Evolutionary conservation across 2,888 invertebrate species (phyloP).

Genomic region (Agyllia agylla): DNA sequence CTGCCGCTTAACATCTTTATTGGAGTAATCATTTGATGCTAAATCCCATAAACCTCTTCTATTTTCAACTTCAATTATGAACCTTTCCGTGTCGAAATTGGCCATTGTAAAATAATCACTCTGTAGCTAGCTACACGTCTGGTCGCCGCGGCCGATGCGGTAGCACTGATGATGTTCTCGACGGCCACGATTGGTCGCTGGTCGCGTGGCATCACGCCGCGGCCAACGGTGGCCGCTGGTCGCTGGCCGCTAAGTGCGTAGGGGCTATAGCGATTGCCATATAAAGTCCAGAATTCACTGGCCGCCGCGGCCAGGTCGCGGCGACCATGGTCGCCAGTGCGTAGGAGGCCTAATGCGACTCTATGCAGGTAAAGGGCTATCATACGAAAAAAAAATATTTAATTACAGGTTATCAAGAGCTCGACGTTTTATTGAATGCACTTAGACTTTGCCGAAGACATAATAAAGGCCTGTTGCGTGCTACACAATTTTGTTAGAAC

Average conservation of each 20-base stretch:
- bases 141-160: conserved; percentile 3
- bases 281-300: conserved; percentile 3
- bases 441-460: conserved; percentile 20
- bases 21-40: conserved; percentile 3
- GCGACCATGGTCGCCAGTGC: conserved; percentile 3
- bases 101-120: conserved; percentile 3
- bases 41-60: conserved; percentile 3
- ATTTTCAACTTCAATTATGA: conserved; percentile 3
- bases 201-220: conserved; percentile 3
- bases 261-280: conserved; percentile 3
- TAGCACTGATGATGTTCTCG: conserved; percentile 3
- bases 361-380: conserved; percentile 19
- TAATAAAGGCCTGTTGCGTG: conserved; percentile 56
- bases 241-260: conserved; percentile 3
- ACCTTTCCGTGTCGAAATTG: conserved; percentile 3
- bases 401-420: conserved; percentile 35
- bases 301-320: conserved; percentile 3
- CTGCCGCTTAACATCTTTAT: conserved; percentile 2
- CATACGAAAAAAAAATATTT: conserved; percentile 28
- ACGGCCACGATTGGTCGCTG: conserved; percentile 3
- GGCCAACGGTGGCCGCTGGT: background rate
- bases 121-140: conserved; percentile 3
- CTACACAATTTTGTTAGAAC: conserved; percentile 73
- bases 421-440: conserved; percentile 17
- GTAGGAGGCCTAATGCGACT: conserved; percentile 36